Percentiles rank a stretch among this genome's conserved stretches.
These are phyloP conservation scores for Pseudorhombus dupliciocellatus DNA, from an alignment of 2,113 vertebrate species.

Conservation along the genomic window DNA sequence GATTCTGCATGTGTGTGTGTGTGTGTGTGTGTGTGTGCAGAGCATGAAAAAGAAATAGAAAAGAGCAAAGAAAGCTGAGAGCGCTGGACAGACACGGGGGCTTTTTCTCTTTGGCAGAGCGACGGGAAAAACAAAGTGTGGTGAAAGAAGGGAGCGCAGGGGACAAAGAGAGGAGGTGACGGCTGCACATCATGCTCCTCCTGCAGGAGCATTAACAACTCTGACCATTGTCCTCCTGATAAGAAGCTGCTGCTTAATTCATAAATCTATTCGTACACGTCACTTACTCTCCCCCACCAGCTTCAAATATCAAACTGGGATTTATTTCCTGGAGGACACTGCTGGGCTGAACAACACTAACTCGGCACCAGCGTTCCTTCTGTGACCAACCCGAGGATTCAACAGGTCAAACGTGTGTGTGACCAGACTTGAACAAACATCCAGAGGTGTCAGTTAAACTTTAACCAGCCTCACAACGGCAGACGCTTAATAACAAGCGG, in stretches of 20 bases:
- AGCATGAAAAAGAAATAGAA: constrained; percentile 39
- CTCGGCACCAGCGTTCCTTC: no score
- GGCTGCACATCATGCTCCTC: neutral
- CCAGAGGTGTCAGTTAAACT: constrained; percentile 42
- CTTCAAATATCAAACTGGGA: no score
- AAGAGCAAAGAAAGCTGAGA: constrained; percentile 50
- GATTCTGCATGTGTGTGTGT: constrained; percentile 13
- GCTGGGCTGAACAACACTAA: no score
- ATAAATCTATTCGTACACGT: no score
- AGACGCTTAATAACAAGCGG: constrained; percentile 11
- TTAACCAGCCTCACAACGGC: constrained; percentile 41
- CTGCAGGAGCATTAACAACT: neutral
- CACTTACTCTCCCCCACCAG: no score
- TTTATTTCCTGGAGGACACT: no score
- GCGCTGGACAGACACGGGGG: constrained; percentile 26
- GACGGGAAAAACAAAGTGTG: constrained; percentile 60
- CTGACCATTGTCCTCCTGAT: neutral
- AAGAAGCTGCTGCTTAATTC: no score
- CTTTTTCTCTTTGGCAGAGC: constrained; percentile 32
- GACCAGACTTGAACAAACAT: constrained; percentile 27
- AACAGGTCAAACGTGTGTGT: neutral
- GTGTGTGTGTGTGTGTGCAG: constrained; percentile 23
- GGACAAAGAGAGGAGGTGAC: constrained; percentile 30
- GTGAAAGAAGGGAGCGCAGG: constrained; percentile 52
- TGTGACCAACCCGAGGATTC: no score